Conservation (phyloP, 1,140 invertebrate species). For the Lineus longissimus region DNA sequence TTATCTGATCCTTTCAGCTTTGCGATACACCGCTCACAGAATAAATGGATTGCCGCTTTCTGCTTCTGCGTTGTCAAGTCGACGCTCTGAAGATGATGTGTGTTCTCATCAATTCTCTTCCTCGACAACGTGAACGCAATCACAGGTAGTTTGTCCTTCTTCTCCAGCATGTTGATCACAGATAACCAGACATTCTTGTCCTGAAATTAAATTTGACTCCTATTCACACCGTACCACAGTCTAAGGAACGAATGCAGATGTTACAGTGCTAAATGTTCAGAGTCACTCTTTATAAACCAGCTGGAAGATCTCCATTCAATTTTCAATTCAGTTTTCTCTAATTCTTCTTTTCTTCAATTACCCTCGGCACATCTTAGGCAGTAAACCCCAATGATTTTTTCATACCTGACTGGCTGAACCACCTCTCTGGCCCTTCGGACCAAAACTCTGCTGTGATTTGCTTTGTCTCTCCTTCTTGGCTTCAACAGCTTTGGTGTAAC, state of each 20-base stretch:
- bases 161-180: slow-evolving; percentile 70
- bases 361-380: too few relatives aligned
- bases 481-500: slow-evolving; percentile 63
- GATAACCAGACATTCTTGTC: slow-evolving; percentile 77
- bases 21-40: slow-evolving; percentile 78
- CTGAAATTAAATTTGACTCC: slow-evolving; percentile 47
- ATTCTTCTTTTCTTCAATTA: too few relatives aligned
- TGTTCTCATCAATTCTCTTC: slow-evolving; percentile 80
- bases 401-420: slow-evolving; percentile 43
- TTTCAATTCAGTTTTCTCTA: too few relatives aligned
- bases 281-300: too few relatives aligned
- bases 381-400: too few relatives aligned
- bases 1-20: slow-evolving; percentile 81
- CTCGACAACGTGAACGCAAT: slow-evolving; percentile 92
- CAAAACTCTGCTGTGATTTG: slow-evolving; percentile 60
- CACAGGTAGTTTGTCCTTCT: slow-evolving; percentile 81
- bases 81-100: slow-evolving; percentile 64
- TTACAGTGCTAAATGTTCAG: too few relatives aligned
- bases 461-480: slow-evolving; percentile 65
- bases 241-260: too few relatives aligned
- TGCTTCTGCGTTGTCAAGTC: slow-evolving; percentile 81
- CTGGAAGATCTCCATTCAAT: too few relatives aligned
- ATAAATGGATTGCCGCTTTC: slow-evolving; percentile 75
- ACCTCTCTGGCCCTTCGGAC: slow-evolving; percentile 55
- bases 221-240: neutral